These are phyloP conservation scores for Apamea epomidion DNA, from an alignment of 2,888 invertebrate species.

Conservation along the genomic window DNA sequence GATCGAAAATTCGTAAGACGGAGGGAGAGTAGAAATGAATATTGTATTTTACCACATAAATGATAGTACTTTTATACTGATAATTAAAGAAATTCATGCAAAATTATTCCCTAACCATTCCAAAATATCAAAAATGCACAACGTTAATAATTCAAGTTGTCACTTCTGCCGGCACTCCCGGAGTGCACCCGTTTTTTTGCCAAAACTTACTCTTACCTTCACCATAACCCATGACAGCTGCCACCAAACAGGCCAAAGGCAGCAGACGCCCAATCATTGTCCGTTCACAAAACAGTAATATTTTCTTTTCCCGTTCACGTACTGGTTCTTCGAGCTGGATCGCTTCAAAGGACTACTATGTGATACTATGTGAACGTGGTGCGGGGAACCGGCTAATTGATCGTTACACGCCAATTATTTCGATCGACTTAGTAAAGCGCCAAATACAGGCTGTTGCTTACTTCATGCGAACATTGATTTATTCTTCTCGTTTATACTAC, in stretches of 20 bases:
- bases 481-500: neutral
- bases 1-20: too few species aligned
- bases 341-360: constrained; percentile 34
- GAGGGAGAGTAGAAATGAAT: too few species aligned
- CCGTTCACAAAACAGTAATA: neutral
- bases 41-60: too few species aligned
- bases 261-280: constrained; percentile 47
- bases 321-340: constrained; percentile 25
- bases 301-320: constrained; percentile 2
- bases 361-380: constrained; percentile 9
- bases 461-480: neutral
- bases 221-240: constrained; percentile 34
- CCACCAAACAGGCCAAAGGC: constrained; percentile 32
- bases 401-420: constrained; percentile 69
- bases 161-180: too few species aligned
- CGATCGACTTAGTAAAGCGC: constrained; percentile 60
- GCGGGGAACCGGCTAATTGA: constrained; percentile 60
- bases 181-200: too few species aligned
- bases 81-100: too few species aligned
- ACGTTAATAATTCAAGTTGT: too few species aligned
- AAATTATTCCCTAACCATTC: too few species aligned
- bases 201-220: constrained; percentile 33
- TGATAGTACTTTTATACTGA: too few species aligned
- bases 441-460: constrained; percentile 52
- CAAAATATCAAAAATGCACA: too few species aligned